Evolutionary conservation across 2,113 vertebrate genomes (phyloP), one percentile per base, ranked within the genome.

Genomic region (Eira barbara): DNA sequence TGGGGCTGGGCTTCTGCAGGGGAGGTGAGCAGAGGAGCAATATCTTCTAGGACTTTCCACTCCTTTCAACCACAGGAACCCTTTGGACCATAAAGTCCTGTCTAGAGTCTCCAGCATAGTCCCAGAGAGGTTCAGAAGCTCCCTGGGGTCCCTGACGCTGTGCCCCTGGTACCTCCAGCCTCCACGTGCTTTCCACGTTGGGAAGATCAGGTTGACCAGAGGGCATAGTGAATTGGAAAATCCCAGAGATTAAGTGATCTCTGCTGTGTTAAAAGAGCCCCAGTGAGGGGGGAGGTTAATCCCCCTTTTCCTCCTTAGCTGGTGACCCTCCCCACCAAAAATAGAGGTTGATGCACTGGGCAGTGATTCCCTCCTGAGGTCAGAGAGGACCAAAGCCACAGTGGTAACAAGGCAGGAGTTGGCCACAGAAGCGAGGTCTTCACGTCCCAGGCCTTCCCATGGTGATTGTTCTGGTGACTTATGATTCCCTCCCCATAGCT

Each of bases 31-130:
- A 0, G 1, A 45, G 12, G 4, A 7, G 17, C 76, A 76, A 11
- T 18, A 34, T 55, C 82, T 96, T 88, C 94, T 45, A 10, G 13
- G 45, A 71, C 31, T 21, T 47, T 39, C 61, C 23, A 7, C 6
- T 79, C 78, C 71, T 18, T 89, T 74, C 67, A 49, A 0, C 10
- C 52, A 63, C 55, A 71, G 14, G 7, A 25, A 15, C 67, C 55
- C 39, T 0, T 29, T n/a, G 25, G 47, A 73, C 17, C 0, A 0
- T 18, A 3, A 69, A 21, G 27, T 31, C 78, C 27, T n/a, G 42
- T 36, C 27, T n/a, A 36, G 42, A 10, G 7, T 36, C 79, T 42
- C 52, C 13, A 57, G 55, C 25, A 4, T 4, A 6, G 18, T 34
- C n/a, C 45, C 76, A 3, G 4, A 71, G 59, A 74, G 4, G 10